Conservation (phyloP, 2,113 vertebrate species). For the Grammomys dolichurus region DNA sequence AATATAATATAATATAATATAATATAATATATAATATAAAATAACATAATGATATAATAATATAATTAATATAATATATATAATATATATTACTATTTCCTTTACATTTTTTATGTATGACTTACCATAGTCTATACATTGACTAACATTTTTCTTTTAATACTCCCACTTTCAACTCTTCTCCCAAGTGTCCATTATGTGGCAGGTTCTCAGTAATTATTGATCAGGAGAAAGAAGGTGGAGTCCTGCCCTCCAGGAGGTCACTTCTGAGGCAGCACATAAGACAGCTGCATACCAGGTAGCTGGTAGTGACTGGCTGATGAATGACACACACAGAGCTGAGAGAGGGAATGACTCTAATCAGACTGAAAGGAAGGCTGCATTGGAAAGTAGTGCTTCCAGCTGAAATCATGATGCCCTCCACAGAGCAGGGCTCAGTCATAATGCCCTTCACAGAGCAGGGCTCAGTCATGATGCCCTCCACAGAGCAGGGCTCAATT, state of each 20-base stretch:
- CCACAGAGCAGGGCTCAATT: neutral
- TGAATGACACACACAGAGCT: neutral
- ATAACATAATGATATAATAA: too few relatives aligned
- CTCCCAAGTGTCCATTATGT: neutral
- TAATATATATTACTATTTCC: too few relatives aligned
- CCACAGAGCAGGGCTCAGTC: neutral
- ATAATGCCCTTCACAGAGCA: neutral
- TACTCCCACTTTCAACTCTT: neutral
- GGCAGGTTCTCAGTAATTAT: neutral
- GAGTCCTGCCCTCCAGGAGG: neutral
- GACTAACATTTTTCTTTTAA: constrained; percentile 25
- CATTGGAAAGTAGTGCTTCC: neutral
- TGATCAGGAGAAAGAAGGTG: neutral
- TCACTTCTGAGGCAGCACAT: neutral
- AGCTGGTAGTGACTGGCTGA: neutral
- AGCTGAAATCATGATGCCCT: neutral
- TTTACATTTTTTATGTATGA: neutral
- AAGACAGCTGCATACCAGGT: neutral
- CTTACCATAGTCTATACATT: neutral
- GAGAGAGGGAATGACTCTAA: neutral
- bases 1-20: too few relatives aligned
- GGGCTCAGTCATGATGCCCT: neutral
- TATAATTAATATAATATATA: too few relatives aligned
- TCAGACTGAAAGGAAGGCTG: neutral
- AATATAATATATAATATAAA: too few relatives aligned